phyloP scores from a whole-genome alignment of 2,113 vertebrate species.

The Oreochromis tanganicae region DNA sequence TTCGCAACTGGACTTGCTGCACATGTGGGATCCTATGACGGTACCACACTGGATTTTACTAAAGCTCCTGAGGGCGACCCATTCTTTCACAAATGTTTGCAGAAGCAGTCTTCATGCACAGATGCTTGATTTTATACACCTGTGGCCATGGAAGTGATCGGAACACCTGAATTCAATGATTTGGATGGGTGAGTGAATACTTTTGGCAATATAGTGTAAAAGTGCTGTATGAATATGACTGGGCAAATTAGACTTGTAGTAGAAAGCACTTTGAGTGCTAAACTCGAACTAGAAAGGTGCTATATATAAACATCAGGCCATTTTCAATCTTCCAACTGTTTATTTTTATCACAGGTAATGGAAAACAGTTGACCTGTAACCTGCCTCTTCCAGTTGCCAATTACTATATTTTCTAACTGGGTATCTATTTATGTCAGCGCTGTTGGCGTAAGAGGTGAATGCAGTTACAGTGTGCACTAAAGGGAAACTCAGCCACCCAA shows the following conservation, averaged over 20 bases:
- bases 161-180: neutral
- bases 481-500: slow-evolving; percentile 6
- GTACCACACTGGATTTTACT: neutral
- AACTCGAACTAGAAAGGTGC: neutral
- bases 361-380: neutral
- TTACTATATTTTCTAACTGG: slow-evolving; percentile 6
- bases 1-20: neutral
- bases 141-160: neutral
- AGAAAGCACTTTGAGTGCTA: neutral
- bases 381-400: neutral
- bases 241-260: neutral
- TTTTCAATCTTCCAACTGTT: neutral
- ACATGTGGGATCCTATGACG: neutral
- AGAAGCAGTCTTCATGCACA: neutral
- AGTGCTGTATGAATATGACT: neutral
- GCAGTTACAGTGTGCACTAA: neutral
- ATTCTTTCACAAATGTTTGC: neutral
- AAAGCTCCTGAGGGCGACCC: neutral
- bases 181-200: neutral
- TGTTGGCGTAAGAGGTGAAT: slow-evolving; percentile 19
- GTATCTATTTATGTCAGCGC: slow-evolving; percentile 25
- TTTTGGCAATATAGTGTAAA: neutral
- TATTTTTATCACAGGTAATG: slow-evolving; percentile 5
- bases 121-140: neutral
- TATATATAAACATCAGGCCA: neutral